phyloP scores from a whole-genome alignment of 2,888 invertebrate species.

The Prosopocoilus inquinatus region DNA sequence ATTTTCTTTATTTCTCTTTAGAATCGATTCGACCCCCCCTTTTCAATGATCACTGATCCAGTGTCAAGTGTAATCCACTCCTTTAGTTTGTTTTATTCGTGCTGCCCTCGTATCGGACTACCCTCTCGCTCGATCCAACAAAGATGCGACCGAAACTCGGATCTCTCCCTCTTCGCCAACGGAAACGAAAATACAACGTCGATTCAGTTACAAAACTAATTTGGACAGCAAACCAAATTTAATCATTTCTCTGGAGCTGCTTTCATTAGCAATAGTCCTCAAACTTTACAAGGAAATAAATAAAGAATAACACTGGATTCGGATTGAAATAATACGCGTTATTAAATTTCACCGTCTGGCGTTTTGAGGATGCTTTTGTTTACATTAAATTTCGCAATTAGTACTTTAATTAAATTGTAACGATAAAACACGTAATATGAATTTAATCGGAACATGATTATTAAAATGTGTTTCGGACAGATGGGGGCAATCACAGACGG shows the following conservation, averaged over 20 bases:
- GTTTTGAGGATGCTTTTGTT: slow-evolving; percentile 40
- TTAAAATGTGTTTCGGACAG: neutral
- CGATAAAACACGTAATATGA: slow-evolving; percentile 3
- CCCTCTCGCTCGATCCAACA: neutral
- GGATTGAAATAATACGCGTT: slow-evolving; percentile 47
- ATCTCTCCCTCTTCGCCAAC: neutral
- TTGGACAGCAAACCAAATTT: slow-evolving; percentile 47
- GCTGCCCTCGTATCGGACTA: neutral
- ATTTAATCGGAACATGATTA: neutral
- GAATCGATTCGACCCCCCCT: slow-evolving; percentile 37
- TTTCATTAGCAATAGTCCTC: slow-evolving; percentile 46
- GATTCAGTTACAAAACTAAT: slow-evolving; percentile 43
- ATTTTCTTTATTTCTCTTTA: slow-evolving; percentile 27
- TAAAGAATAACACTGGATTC: slow-evolving; percentile 47
- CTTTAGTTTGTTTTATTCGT: slow-evolving; percentile 33
- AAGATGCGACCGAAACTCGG: neutral
- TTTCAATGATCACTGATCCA: slow-evolving; percentile 39
- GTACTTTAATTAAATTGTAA: slow-evolving; percentile 31
- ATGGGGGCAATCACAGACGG: neutral
- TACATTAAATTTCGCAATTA: slow-evolving; percentile 45
- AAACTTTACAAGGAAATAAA: slow-evolving; percentile 44
- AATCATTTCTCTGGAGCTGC: slow-evolving; percentile 45
- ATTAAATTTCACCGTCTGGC: slow-evolving; percentile 40
- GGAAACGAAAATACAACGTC: slow-evolving; percentile 28
- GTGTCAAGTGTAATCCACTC: slow-evolving; percentile 43